These are phyloP conservation scores for Spinus pinus DNA, from an alignment of 2,797 vertebrate genomes.

Conservation along the genomic window DNA sequence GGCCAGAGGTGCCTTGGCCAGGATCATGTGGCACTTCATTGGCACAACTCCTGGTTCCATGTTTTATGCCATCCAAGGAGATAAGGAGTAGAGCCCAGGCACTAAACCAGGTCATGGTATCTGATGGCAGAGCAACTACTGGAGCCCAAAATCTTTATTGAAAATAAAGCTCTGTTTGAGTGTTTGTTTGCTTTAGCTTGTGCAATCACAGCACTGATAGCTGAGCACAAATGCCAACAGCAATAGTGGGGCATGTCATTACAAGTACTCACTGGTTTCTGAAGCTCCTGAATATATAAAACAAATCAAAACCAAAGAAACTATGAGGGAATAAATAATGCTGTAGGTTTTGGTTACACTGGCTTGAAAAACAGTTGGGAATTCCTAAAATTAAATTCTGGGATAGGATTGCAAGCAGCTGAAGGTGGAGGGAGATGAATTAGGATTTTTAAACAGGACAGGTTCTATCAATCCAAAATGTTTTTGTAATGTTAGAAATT, in stretches of 20 bases:
- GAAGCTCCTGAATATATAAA: background rate
- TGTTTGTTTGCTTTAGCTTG: background rate
- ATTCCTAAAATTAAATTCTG: background rate
- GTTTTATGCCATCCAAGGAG: background rate
- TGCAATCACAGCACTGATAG: background rate
- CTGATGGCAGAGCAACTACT: background rate
- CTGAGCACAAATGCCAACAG: background rate
- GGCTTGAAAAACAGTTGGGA: background rate
- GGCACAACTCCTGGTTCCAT: background rate
- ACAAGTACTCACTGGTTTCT: background rate
- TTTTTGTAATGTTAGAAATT: background rate
- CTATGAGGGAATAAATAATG: background rate
- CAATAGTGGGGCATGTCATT: background rate
- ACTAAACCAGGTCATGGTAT: background rate
- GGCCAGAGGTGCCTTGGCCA: background rate
- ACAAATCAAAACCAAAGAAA: background rate
- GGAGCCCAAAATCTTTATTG: background rate
- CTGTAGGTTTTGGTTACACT: background rate
- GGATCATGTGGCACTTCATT: background rate
- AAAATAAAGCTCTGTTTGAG: background rate
- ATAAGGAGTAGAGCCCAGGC: background rate
- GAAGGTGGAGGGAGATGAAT: background rate
- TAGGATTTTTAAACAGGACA: background rate
- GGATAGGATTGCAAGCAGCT: background rate
- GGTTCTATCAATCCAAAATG: background rate